These are phyloP conservation scores for Triops cancriformis DNA, from an alignment of 1,140 invertebrate genomes.

Conservation along the genomic window DNA sequence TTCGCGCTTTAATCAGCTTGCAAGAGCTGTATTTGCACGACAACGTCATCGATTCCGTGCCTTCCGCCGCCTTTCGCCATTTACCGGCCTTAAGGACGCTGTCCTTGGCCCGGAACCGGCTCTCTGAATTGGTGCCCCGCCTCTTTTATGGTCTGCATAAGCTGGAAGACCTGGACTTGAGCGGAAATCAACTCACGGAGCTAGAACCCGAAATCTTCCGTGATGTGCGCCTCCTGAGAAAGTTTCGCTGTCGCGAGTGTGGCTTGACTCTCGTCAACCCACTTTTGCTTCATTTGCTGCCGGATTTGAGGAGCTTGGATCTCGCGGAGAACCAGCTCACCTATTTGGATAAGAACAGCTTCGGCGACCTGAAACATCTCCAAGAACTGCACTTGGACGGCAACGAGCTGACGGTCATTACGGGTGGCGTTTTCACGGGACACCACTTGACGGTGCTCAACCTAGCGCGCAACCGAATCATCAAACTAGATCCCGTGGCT, in stretches of 20 bases:
- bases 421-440: constrained; percentile 26
- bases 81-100: constrained; percentile 54
- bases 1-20: constrained; percentile 40
- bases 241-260: constrained; percentile 58
- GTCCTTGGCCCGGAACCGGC: constrained; percentile 58
- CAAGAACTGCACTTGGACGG: constrained; percentile 60
- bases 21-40: constrained; percentile 42
- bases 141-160: constrained; percentile 58
- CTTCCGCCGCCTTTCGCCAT: constrained; percentile 62
- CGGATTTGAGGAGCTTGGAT: constrained; percentile 51
- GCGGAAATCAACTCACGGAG: constrained; percentile 58
- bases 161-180: constrained; percentile 58
- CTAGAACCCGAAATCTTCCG: constrained; percentile 66
- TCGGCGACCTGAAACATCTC: constrained; percentile 52
- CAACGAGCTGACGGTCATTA: constrained; percentile 58
- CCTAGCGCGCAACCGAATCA: constrained; percentile 60
- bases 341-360: constrained; percentile 63
- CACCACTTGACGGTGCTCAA: constrained; percentile 42
- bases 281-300: constrained; percentile 44
- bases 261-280: constrained; percentile 61
- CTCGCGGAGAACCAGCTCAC: constrained; percentile 67
- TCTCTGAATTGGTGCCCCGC: constrained; percentile 52
- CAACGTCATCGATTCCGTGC: constrained; percentile 44
- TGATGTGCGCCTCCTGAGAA: constrained; percentile 55
- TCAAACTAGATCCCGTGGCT: constrained; percentile 50